phyloP scores from a whole-genome alignment of 2,797 vertebrate genomes.

The Steatocranus sp. region DNA sequence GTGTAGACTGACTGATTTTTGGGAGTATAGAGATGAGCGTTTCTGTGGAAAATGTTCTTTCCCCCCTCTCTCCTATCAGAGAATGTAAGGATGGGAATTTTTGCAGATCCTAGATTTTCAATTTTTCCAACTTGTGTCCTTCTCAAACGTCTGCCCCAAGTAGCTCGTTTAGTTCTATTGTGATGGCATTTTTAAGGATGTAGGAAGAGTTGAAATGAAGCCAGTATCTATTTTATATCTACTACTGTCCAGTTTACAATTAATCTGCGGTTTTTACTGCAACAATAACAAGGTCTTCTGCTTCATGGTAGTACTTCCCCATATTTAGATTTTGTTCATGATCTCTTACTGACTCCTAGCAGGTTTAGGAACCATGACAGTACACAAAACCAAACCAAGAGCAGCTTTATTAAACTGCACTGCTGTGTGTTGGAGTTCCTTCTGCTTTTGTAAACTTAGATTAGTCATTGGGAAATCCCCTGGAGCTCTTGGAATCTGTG shows the following conservation, averaged over 20 bases:
- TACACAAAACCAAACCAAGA: constrained; percentile 11
- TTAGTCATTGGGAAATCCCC: constrained; percentile 52
- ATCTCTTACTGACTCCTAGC: constrained; percentile 10
- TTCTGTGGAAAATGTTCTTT: background rate
- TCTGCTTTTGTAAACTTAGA: constrained; percentile 43
- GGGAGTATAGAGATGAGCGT: background rate
- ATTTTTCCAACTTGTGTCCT: constrained; percentile 40
- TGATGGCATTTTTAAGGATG: constrained; percentile 54
- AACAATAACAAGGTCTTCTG: background rate
- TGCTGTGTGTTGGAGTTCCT: constrained; percentile 7
- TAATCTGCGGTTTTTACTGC: constrained; percentile 42
- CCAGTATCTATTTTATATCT: constrained; percentile 42
- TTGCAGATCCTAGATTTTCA: constrained; percentile 8
- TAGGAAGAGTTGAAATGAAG: constrained; percentile 39
- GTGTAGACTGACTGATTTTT: background rate
- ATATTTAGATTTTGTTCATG: background rate
- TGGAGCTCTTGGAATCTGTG: constrained; percentile 2
- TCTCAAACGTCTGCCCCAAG: constrained; percentile 29
- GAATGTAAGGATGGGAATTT: constrained; percentile 5
- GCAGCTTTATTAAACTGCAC: background rate
- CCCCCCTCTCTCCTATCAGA: constrained; percentile 8
- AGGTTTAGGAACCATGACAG: background rate
- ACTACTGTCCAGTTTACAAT: constrained; percentile 53
- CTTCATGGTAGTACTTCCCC: background rate
- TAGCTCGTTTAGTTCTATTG: constrained; percentile 55